These are phyloP conservation scores for Tricholauxania praeusta DNA, from an alignment of 2,888 invertebrate genomes.

Conservation along the genomic window DNA sequence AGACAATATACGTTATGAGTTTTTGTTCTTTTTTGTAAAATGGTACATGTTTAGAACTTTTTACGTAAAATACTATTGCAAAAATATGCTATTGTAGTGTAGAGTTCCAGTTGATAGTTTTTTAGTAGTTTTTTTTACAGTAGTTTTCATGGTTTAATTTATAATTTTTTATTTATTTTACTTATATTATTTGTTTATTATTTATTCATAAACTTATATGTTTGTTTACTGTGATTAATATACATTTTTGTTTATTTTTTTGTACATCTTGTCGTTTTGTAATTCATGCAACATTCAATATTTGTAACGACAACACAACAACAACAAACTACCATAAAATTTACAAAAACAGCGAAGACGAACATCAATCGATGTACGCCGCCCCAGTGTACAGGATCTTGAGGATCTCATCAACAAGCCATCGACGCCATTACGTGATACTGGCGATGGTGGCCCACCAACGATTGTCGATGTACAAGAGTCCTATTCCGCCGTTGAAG, in stretches of 20 bases:
- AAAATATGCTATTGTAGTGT: too few species aligned
- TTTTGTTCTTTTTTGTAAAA: too few species aligned
- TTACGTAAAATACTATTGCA: too few species aligned
- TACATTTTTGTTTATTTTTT: constrained; percentile 16
- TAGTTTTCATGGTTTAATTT: neutral
- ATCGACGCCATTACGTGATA: constrained; percentile 86
- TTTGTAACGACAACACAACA: neutral
- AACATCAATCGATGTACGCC: constrained; percentile 89
- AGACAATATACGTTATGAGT: too few species aligned
- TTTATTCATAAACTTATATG: neutral
- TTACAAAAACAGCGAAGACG: constrained; percentile 75
- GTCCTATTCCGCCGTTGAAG: constrained; percentile 96
- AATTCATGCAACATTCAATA: too few species aligned
- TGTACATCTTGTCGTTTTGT: constrained; percentile 4
- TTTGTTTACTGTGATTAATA: constrained; percentile 15
- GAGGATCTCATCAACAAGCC: constrained; percentile 92
- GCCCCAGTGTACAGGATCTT: constrained; percentile 90
- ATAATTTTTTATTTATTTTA: neutral
- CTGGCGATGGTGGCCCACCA: constrained; percentile 87
- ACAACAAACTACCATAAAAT: neutral
- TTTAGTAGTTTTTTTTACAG: too few species aligned
- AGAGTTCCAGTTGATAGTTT: too few species aligned
- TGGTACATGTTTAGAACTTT: too few species aligned
- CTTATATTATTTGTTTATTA: neutral
- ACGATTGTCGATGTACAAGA: constrained; percentile 93